Evolutionary conservation across 2,797 vertebrate species (phyloP), one percentile per base, ranked within the genome.

Genomic region (Halcyon chelicuti): DNA sequence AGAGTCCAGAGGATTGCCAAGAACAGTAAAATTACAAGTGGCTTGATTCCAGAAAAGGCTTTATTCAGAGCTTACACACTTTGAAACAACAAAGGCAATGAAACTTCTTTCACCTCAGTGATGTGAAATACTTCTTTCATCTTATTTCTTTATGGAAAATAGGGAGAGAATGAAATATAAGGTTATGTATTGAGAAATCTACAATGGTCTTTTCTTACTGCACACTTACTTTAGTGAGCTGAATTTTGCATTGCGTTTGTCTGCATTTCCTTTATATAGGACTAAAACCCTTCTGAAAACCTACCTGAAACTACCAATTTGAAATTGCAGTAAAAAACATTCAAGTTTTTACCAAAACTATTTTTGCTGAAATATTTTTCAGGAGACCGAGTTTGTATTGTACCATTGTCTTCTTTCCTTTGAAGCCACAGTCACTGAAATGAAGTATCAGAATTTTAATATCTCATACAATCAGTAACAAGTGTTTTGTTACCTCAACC

Each of bases 401-500:
- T 51, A 17, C 13, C n/a, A 28, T 58, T 90, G 68, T 96, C 67
- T n/a, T 75, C 76, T 93, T 86, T 40, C 12, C 37, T 95, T 49
- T 80, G 26, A 86, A 96, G 89, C 37, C 46, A 84, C 7, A 3
- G 17, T 14, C 33, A 65, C 33, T 92, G 71, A 90, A 91, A 97
- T 93, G 86, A 97, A 84, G 79, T 89, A 97, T 91, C 40, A 90
- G 83, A 94, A 94, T 82, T 52, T 86, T 95, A 97, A 94, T 94
- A 83, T 93, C 44, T 95, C 71, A 65, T 68, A 78, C 70, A 94
- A 15, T 88, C 72, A 86, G 9, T 93, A 66, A 94, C 89, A 97
- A 67, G 37, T 91, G 26, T 67, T 97, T 98, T 97, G 97, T 92
- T 95, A 75, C 85, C 78, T 97, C 93, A 97, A 93, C 76, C 62